A percentile compares a stretch with the other conserved stretches of the same genome.
Evolutionary conservation across 2,113 vertebrate genomes (phyloP).

Genomic region (Paradisaea rubra): DNA sequence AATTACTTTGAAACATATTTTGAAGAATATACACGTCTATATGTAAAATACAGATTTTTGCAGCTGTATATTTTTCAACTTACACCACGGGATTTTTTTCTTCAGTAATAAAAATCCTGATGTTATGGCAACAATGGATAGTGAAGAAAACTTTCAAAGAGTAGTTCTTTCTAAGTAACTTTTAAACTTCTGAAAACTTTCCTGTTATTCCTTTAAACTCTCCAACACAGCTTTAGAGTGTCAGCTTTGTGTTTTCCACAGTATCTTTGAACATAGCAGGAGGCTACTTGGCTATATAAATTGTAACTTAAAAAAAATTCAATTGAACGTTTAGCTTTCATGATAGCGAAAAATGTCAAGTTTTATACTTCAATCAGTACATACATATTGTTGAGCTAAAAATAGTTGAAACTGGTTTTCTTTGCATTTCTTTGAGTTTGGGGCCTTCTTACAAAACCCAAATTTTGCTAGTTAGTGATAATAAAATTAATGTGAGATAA

Average conservation of each 20-base stretch:
- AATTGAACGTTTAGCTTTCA: not conserved
- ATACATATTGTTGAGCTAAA: not conserved
- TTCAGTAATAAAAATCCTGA: not conserved
- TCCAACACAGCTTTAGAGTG: not conserved
- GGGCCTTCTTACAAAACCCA: not conserved
- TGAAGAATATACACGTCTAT: not conserved
- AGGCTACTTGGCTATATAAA: not conserved
- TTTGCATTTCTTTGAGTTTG: not conserved
- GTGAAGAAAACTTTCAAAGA: not conserved
- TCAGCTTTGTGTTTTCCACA: not conserved
- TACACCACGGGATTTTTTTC: not conserved
- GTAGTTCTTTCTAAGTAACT: not conserved
- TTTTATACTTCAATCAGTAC: not conserved
- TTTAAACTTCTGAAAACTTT: not conserved
- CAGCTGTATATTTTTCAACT: not conserved
- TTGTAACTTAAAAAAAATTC: not conserved
- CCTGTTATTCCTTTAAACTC: not conserved
- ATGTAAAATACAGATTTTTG: not conserved
- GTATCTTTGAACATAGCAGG: not conserved
- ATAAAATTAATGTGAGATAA: not conserved
- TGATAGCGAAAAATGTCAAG: not conserved
- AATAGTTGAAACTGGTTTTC: not conserved
- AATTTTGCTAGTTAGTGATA: not conserved
- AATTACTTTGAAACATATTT: not conserved
- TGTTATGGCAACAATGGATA: not conserved